Evolutionary conservation across 2,797 vertebrate species (phyloP), one percentile per base, ranked within the genome.

Genomic region (Lophura swinhoii): DNA sequence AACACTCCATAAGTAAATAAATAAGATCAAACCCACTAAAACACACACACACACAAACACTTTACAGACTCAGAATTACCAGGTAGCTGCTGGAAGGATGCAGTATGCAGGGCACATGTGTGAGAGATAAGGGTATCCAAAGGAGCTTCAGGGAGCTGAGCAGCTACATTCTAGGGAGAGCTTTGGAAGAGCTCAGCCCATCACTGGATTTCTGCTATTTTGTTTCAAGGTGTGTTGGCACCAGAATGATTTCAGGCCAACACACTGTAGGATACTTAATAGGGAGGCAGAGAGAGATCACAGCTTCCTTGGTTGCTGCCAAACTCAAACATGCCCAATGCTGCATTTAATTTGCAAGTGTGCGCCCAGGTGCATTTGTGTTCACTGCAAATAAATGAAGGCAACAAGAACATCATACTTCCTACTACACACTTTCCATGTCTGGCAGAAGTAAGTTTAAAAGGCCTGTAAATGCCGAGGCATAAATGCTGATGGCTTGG

Each of bases 331-430:
- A 90, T 56, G 4, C 91, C 89, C 80, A 93, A 66, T 56, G 58
- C 76, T 87, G 66, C 70, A 64, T 90, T 93, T 66, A 79, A 93
- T 91, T 90, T 91, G 76, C 56, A 91, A 93, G 91, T 6, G 31
- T 88, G 77, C 46, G 77, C 49, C 77, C 84, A 2, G 3, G 70
- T 88, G 67, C 51, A 43, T 74, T 88, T 74, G 55, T 66, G 66
- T 46, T 62, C 46, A 84, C 59, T 62, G 69, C 58, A 84, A 82
- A 87, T 49, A 91, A 6, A 15, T 5, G 74, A 58, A 92, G 55
- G 68, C 83, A 90, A 48, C 0, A 3, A 51, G 55, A 91, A 64
- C 26, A 66, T 48, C 33, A 24, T 49, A 69, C 13, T 76, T 90
- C 53, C 88, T 76, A 31, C 51, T 2, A 3, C 22, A 79, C 24